Evolutionary conservation across 2,113 vertebrate genomes (phyloP).

Genomic region (Vidua macroura): DNA sequence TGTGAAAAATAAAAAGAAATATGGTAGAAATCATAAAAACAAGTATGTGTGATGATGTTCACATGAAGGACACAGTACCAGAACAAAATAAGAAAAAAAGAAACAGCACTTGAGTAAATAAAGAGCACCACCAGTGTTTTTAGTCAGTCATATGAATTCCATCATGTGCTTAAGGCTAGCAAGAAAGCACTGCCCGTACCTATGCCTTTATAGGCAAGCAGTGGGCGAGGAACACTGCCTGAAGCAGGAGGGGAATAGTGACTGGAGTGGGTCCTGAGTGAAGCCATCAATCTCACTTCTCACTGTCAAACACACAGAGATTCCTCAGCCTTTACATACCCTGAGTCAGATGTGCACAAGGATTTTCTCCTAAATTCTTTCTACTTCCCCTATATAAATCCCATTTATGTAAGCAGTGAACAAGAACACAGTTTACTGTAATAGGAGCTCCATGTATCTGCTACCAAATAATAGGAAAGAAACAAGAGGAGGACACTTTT

Average conservation of each 20-base stretch:
- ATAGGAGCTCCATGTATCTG: neutral
- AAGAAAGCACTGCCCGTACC: neutral
- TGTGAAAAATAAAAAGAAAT: neutral
- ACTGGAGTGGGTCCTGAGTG: neutral
- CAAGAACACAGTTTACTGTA: neutral
- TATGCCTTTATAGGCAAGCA: constrained; percentile 1
- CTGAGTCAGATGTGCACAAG: neutral
- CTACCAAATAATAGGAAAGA: neutral
- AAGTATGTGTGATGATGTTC: neutral
- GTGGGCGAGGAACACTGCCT: neutral
- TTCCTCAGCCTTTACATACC: neutral
- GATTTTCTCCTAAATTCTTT: constrained; percentile 2
- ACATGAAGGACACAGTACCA: neutral
- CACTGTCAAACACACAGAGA: neutral
- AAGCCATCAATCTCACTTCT: neutral
- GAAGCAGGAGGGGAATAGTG: neutral
- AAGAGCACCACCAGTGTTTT: neutral
- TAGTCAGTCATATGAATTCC: neutral
- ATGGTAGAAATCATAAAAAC: neutral
- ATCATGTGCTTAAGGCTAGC: neutral
- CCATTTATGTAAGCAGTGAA: neutral
- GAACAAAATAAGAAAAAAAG: neutral
- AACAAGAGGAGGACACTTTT: neutral
- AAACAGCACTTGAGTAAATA: neutral
- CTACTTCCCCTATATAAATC: neutral